Conservation (phyloP, 2,113 vertebrate species). For the Pelvicachromis taeniatus region DNA sequence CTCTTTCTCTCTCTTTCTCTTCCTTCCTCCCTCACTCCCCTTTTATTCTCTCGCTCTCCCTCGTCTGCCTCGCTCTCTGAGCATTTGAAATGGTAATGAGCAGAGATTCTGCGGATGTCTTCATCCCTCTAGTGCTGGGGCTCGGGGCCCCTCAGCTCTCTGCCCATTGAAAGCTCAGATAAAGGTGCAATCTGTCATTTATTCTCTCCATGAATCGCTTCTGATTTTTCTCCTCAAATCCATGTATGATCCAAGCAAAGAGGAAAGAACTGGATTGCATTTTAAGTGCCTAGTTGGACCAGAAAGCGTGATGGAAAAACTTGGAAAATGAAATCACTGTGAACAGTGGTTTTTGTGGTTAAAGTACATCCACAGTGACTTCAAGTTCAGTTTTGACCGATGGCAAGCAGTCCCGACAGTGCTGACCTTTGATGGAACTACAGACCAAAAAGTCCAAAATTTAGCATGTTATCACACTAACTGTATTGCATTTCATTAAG, state of each 20-base stretch:
- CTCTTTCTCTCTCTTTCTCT: conserved; percentile 22
- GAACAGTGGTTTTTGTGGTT: neutral
- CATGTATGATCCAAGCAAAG: conserved; percentile 22
- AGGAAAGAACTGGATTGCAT: neutral
- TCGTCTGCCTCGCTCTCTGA: conserved; percentile 52
- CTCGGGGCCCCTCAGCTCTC: conserved; percentile 50
- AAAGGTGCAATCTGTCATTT: conserved; percentile 69
- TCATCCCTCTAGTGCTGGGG: conserved; percentile 61
- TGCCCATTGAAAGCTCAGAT: conserved; percentile 56
- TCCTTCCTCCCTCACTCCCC: conserved; percentile 25
- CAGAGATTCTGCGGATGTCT: conserved; percentile 72
- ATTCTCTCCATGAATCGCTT: conserved; percentile 48
- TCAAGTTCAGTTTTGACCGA: neutral
- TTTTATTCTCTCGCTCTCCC: conserved; percentile 51
- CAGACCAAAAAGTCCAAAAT: neutral
- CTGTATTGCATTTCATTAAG: neutral
- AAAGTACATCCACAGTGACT: neutral
- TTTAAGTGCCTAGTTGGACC: conserved; percentile 7
- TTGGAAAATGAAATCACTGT: neutral
- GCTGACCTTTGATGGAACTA: neutral
- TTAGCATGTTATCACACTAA: neutral
- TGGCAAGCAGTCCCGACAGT: neutral
- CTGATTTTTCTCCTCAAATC: conserved; percentile 38
- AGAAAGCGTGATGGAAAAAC: neutral
- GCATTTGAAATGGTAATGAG: conserved; percentile 76